These are phyloP conservation scores for Diadegma fenestrale DNA, from an alignment of 2,888 invertebrate species.

Conservation along the genomic window DNA sequence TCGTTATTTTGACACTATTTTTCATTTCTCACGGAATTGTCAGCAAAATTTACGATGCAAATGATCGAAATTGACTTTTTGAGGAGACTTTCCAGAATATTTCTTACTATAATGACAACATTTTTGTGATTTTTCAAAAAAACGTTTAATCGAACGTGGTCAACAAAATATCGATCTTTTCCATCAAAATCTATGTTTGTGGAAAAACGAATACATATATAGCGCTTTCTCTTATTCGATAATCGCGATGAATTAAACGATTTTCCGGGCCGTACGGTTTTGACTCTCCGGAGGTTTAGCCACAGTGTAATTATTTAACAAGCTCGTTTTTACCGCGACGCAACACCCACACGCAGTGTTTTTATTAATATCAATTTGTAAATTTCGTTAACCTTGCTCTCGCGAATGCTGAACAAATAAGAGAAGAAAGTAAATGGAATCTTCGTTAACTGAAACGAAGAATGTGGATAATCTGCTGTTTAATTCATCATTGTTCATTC, in stretches of 20 bases:
- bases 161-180: too few species aligned
- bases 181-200: too few species aligned
- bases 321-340: slow-evolving; percentile 29
- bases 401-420: slow-evolving; percentile 30
- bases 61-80: too few species aligned
- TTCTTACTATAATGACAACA: too few species aligned
- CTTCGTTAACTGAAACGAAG: background rate
- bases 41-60: too few species aligned
- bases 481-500: background rate
- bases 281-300: slow-evolving; percentile 1
- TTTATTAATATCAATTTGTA: slow-evolving; percentile 57
- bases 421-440: background rate
- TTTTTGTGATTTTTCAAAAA: too few species aligned
- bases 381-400: slow-evolving; percentile 25
- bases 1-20: too few species aligned
- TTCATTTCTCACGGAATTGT: too few species aligned
- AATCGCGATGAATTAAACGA: background rate
- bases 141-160: too few species aligned
- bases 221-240: background rate
- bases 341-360: background rate
- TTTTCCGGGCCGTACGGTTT: background rate
- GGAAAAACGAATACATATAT: too few species aligned
- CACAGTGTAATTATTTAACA: slow-evolving; percentile 29
- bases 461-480: background rate
- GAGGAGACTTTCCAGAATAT: too few species aligned